Evolutionary conservation across 1,140 invertebrate species (phyloP).

Genomic region (Drosophila nannoptera): DNA sequence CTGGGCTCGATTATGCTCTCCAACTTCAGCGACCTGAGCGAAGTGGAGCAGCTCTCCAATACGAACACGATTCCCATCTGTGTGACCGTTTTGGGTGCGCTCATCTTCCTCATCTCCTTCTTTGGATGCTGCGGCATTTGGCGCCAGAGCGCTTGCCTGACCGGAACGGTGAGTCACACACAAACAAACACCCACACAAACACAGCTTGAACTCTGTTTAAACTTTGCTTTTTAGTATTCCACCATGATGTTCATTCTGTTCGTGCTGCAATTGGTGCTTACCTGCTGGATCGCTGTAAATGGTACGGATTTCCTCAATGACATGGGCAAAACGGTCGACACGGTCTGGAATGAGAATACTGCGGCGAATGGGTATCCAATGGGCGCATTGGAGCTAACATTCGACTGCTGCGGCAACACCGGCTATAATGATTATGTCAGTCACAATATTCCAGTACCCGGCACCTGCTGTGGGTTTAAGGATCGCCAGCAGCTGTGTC

Average conservation of each 20-base stretch:
- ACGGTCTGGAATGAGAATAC: slow-evolving; percentile 60
- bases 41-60: slow-evolving; percentile 78
- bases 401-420: slow-evolving; percentile 83
- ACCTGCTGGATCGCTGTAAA: slow-evolving; percentile 82
- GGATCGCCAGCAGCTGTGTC: slow-evolving; percentile 57
- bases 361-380: slow-evolving; percentile 22
- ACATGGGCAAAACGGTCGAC: slow-evolving; percentile 76
- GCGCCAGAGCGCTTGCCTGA: slow-evolving; percentile 88
- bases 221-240: slow-evolving; percentile 81
- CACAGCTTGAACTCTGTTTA: not conserved
- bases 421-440: slow-evolving; percentile 76
- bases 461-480: slow-evolving; percentile 79
- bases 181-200: no score
- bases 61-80: slow-evolving; percentile 82
- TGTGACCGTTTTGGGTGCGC: slow-evolving; percentile 85
- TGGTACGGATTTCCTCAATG: slow-evolving; percentile 75
- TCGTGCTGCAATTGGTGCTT: slow-evolving; percentile 83
- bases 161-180: slow-evolving; percentile 83
- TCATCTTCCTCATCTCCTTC: slow-evolving; percentile 88
- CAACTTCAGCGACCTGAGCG: slow-evolving; percentile 79
- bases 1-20: slow-evolving; percentile 81
- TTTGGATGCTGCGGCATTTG: slow-evolving; percentile 92
- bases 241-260: slow-evolving; percentile 82
- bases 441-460: slow-evolving; percentile 37
- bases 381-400: slow-evolving; percentile 60